Percentiles rank a stretch among this genome's conserved stretches.
Evolutionary conservation across 1,140 invertebrate species (phyloP).

Genomic region (Myzus persicae): DNA sequence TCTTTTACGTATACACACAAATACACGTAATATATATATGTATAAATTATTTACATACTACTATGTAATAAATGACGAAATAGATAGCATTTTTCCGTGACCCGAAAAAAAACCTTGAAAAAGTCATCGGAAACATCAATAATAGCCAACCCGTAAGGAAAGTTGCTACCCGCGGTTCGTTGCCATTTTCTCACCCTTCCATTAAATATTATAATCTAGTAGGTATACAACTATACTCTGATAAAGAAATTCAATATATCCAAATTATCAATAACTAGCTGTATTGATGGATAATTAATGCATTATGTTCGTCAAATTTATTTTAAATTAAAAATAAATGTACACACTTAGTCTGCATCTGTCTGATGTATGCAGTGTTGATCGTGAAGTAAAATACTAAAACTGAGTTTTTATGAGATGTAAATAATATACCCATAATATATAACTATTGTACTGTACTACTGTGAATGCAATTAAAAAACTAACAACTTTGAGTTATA

Average conservation of each 20-base stretch:
- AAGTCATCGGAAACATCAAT: slow-evolving; percentile 21
- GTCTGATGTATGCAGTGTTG: no score
- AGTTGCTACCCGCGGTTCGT: neutral
- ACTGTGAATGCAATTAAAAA: neutral
- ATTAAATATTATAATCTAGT: neutral
- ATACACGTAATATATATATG: neutral
- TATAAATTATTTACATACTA: neutral
- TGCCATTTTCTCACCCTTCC: neutral
- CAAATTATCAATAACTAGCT: no score
- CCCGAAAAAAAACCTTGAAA: slow-evolving; percentile 25
- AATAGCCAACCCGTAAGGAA: neutral
- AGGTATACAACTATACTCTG: no score
- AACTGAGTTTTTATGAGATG: neutral
- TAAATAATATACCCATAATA: no score
- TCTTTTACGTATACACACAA: neutral
- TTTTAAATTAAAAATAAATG: neutral
- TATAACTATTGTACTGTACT: no score
- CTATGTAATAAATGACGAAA: no score
- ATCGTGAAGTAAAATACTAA: neutral
- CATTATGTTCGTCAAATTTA: neutral
- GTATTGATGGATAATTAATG: neutral
- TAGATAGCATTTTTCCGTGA: neutral
- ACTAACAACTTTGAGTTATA: neutral
- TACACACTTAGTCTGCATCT: neutral
- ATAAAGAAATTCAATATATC: neutral